Evolutionary conservation across 2,888 invertebrate genomes (phyloP).

Genomic region (Xanthia togata): DNA sequence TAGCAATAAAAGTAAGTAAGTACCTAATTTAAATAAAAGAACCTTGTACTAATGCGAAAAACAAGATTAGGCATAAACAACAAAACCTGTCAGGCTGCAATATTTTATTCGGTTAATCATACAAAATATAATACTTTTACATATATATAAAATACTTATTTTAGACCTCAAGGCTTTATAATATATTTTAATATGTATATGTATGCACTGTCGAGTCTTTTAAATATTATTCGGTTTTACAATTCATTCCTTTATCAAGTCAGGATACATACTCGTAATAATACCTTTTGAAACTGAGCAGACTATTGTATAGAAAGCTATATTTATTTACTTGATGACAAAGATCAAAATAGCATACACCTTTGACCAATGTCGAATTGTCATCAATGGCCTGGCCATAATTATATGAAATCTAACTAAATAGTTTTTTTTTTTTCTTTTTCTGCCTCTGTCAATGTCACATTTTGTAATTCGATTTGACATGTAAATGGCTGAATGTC

Average conservation of each 20-base stretch:
- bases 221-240: not conserved
- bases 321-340: not conserved
- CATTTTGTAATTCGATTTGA: not conserved
- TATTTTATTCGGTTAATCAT: constrained; percentile 8
- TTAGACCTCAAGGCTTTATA: not conserved
- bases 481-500: not conserved
- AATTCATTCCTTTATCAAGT: not conserved
- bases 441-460: not conserved
- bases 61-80: constrained; percentile 2
- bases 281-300: not conserved
- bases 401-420: too few species aligned
- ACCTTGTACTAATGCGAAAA: not conserved
- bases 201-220: not conserved
- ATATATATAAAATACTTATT: not conserved
- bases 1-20: not conserved
- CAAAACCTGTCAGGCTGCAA: not conserved
- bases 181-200: not conserved
- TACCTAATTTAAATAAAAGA: not conserved
- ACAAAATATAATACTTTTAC: constrained; percentile 1
- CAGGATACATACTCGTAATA: not conserved
- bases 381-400: not conserved
- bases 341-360: not conserved
- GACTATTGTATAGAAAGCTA: not conserved
- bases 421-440: too few species aligned
- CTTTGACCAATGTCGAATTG: not conserved